These are phyloP conservation scores for Marcusenius ussheri DNA, from an alignment of 2,113 vertebrate species.

Conservation along the genomic window DNA sequence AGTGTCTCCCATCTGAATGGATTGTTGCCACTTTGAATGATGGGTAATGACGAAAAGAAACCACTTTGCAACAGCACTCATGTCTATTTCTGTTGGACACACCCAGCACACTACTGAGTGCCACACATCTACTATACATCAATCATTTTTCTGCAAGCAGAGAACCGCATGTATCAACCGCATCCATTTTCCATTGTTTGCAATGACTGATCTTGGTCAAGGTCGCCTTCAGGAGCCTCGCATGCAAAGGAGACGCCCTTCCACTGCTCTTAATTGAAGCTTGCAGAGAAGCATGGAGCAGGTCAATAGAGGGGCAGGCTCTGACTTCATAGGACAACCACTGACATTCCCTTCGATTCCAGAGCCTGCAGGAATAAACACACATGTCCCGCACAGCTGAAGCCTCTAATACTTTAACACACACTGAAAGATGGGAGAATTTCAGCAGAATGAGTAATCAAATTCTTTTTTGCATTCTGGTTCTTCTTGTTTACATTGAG, in stretches of 20 bases:
- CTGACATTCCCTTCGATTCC: neutral
- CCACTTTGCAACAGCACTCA: neutral
- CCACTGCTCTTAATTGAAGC: neutral
- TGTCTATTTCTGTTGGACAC: neutral
- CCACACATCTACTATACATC: neutral
- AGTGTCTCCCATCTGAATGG: neutral
- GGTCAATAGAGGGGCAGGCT: neutral
- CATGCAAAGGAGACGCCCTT: neutral
- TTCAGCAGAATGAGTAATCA: neutral
- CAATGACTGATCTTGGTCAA: neutral
- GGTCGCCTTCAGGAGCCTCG: neutral
- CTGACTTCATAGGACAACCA: neutral
- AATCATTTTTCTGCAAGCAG: neutral
- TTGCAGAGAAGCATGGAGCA: neutral
- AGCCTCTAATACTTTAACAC: neutral
- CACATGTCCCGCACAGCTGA: neutral
- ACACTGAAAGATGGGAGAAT: neutral
- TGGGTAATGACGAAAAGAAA: neutral
- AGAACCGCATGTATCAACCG: neutral
- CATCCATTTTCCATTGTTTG: neutral
- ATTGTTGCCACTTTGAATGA: neutral
- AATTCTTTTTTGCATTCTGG: neutral
- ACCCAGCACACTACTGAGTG: neutral
- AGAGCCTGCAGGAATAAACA: neutral
- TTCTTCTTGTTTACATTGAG: neutral